Percentiles rank a stretch among this genome's conserved stretches.
Conservation (phyloP, 1,140 invertebrate species). For the Harpegnathos saltator region DNA sequence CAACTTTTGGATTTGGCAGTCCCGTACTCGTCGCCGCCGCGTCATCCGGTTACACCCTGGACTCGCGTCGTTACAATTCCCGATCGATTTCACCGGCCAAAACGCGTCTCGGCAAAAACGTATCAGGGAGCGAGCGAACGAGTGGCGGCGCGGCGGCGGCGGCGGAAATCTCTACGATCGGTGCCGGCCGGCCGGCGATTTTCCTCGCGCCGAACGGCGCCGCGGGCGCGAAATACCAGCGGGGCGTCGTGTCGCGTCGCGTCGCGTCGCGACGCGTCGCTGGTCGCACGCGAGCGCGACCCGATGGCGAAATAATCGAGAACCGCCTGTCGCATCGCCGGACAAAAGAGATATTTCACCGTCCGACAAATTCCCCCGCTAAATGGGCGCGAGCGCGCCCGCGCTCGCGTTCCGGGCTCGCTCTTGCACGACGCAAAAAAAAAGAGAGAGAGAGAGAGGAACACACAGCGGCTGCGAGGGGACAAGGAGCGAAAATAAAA, state of each 20-base stretch:
- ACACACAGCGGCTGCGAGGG: neutral
- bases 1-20: neutral
- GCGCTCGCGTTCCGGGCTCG: neutral
- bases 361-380: conserved; percentile 74
- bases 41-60: neutral
- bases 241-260: conserved; percentile 12
- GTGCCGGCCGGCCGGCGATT: conserved; percentile 33
- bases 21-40: too few species aligned
- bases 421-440: too few species aligned
- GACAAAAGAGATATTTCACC: conserved; percentile 75
- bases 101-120: conserved; percentile 19
- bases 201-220: conserved; percentile 28
- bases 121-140: conserved; percentile 1
- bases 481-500: conserved; percentile 62
- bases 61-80: neutral
- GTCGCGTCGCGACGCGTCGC: conserved; percentile 24
- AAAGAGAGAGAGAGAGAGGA: too few species aligned
- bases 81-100: conserved; percentile 1
- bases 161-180: conserved; percentile 28
- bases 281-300: conserved; percentile 47
- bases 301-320: conserved; percentile 73
- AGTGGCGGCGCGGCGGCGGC: neutral
- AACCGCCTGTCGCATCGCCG: conserved; percentile 68
- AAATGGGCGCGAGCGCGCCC: conserved; percentile 62
- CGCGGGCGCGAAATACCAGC: conserved; percentile 40